These are phyloP conservation scores for Gavia stellata DNA, from an alignment of 2,113 vertebrate genomes.

Conservation along the genomic window DNA sequence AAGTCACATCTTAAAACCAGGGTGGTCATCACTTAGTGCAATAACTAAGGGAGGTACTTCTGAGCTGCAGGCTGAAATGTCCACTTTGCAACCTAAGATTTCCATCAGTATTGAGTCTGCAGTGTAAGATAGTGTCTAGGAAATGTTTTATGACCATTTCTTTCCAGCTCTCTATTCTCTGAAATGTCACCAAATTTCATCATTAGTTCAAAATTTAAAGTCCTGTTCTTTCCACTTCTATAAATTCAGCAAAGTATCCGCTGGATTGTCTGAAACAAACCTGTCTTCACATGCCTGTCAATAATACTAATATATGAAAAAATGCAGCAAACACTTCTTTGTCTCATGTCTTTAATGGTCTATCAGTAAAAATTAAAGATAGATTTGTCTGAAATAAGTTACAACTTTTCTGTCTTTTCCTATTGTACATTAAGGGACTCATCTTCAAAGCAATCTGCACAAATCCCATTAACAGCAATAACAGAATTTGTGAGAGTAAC, in stretches of 20 bases:
- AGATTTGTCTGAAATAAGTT: constrained; percentile 40
- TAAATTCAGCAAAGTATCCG: background rate
- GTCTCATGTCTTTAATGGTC: background rate
- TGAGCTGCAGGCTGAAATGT: background rate
- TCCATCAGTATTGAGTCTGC: background rate
- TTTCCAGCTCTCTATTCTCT: background rate
- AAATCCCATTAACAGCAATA: constrained; percentile 63
- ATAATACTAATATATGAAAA: background rate
- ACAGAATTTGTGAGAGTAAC: constrained; percentile 46
- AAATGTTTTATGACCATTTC: background rate
- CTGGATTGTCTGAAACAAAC: background rate
- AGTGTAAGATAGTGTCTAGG: background rate
- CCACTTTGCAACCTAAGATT: background rate
- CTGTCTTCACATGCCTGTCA: background rate
- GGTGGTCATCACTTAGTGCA: background rate
- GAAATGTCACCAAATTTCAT: background rate
- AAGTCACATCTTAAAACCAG: background rate
- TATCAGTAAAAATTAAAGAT: constrained; percentile 28
- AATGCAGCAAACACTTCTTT: background rate
- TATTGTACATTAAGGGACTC: constrained; percentile 17
- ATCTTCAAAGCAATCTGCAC: constrained; percentile 56
- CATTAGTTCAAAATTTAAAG: background rate
- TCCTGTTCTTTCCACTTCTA: background rate
- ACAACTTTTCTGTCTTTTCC: constrained; percentile 4
- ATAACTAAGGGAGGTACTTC: background rate